Conservation (phyloP, 2,888 invertebrate species). For the Spialia ferax region DNA sequence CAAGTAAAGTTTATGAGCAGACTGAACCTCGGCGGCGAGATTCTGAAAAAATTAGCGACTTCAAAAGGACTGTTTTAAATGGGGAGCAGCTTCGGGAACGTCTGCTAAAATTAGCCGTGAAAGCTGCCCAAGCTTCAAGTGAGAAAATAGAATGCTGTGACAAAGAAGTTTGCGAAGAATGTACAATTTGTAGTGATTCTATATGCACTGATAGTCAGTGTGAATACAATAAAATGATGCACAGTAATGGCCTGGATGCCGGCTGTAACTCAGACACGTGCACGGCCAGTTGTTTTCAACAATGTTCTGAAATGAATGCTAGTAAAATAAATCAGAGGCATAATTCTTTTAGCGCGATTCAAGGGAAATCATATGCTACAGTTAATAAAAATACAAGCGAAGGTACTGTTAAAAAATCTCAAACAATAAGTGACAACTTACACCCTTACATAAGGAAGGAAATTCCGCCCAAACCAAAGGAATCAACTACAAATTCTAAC, state of each 20-base stretch:
- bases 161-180: conserved; percentile 82
- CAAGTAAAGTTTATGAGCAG: conserved; percentile 63
- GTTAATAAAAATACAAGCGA: conserved; percentile 65
- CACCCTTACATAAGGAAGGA: conserved; percentile 85
- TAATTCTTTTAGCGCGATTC: conserved; percentile 80
- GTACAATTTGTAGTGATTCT: conserved; percentile 82
- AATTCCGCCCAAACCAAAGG: conserved; percentile 63
- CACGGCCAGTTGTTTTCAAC: conserved; percentile 74
- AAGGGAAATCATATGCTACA: conserved; percentile 71
- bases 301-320: conserved; percentile 64
- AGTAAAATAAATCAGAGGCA: conserved; percentile 76
- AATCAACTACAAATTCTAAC: conserved; percentile 59
- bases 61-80: conserved; percentile 84
- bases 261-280: conserved; percentile 80
- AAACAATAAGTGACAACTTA: conserved; percentile 77
- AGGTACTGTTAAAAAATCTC: conserved; percentile 77
- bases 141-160: conserved; percentile 85
- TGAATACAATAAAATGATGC: conserved; percentile 80
- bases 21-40: conserved; percentile 59
- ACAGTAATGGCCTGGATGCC: conserved; percentile 75
- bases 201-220: conserved; percentile 84
- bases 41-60: conserved; percentile 73
- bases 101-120: conserved; percentile 88
- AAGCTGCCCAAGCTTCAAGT: conserved; percentile 75
- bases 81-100: conserved; percentile 89